Conservation (phyloP, 2,888 invertebrate species). For the Elysia crispata region DNA sequence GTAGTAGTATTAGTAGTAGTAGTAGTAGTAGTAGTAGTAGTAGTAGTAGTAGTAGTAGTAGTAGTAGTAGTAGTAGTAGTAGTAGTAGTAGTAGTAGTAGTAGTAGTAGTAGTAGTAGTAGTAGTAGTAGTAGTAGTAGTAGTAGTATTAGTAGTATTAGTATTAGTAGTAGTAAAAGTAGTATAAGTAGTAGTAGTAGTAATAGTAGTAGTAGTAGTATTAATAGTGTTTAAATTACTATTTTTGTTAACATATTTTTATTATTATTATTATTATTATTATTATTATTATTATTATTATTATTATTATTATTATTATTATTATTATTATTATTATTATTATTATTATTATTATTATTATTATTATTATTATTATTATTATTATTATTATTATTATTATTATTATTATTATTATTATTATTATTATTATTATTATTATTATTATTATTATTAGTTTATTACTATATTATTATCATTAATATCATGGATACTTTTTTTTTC, state of each 20-base stretch:
- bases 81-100: constrained; percentile 9
- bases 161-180: no score
- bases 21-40: not conserved
- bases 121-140: no score
- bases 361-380: constrained; percentile 9
- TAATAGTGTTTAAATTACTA: not conserved
- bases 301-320: not conserved
- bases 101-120: constrained; percentile 9
- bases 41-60: constrained; percentile 9
- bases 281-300: not conserved
- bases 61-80: constrained; percentile 9
- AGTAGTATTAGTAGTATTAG: no score
- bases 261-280: not conserved
- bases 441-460: not conserved
- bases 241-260: not conserved
- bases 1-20: no score
- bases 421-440: not conserved
- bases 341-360: constrained; percentile 9
- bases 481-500: not conserved
- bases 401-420: not conserved
- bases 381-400: not conserved
- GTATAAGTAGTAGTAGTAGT: no score
- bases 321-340: not conserved
- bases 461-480: not conserved
- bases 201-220: no score